Percentiles rank a stretch among this genome's conserved stretches.
Conservation (phyloP, 2,113 vertebrate species). For the Eptatretus burgeri region DNA sequence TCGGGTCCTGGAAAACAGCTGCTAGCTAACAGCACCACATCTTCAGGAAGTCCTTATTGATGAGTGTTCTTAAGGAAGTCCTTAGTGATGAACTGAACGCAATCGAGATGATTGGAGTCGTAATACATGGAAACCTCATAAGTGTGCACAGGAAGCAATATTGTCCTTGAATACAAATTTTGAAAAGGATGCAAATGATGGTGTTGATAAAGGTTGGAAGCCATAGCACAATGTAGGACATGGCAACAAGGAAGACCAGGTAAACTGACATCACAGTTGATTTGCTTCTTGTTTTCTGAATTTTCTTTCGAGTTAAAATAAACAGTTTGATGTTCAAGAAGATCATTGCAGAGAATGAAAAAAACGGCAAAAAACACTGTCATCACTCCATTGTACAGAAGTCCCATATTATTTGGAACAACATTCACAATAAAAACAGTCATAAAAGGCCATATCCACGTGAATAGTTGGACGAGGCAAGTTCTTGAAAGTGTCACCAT, state of each 20-base stretch:
- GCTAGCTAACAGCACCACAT: too few relatives aligned
- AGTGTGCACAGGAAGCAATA: too few relatives aligned
- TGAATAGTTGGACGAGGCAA: neutral
- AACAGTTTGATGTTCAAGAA: neutral
- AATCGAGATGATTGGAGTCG: too few relatives aligned
- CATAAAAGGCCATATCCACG: slow-evolving; percentile 2
- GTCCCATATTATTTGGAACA: neutral
- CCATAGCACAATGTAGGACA: neutral
- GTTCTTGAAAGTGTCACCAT: neutral
- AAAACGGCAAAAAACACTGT: neutral
- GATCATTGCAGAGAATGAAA: neutral
- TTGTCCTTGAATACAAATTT: neutral
- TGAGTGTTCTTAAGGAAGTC: too few relatives aligned
- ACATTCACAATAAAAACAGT: neutral
- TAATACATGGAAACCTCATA: too few relatives aligned
- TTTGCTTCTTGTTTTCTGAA: neutral
- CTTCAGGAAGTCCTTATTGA: too few relatives aligned
- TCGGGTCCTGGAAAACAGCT: too few relatives aligned
- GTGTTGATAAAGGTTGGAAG: too few relatives aligned
- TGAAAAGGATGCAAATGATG: neutral
- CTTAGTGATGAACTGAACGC: too few relatives aligned
- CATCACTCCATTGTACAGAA: neutral
- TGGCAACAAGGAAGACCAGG: neutral
- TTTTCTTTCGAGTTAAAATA: neutral
- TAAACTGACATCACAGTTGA: neutral